phyloP scores from a whole-genome alignment of 2,888 invertebrate genomes.

The Lithophane ornitopus region DNA sequence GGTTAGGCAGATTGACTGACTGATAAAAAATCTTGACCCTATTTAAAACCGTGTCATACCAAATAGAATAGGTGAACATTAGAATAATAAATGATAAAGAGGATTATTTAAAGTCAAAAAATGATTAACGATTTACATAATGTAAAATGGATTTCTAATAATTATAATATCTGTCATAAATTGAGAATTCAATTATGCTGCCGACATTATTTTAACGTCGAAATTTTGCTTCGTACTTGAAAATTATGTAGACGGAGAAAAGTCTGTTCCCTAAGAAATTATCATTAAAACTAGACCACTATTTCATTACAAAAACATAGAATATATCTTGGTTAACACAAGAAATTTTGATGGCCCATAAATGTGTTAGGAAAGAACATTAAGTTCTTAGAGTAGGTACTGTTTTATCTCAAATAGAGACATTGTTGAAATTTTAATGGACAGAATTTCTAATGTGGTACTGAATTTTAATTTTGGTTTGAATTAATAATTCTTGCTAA shows the following conservation, averaged over 20 bases:
- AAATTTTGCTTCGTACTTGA: not conserved
- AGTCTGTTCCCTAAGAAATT: not conserved
- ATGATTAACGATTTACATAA: not conserved
- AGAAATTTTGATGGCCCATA: constrained; percentile 55
- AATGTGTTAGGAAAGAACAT: constrained; percentile 61
- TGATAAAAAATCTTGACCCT: not conserved
- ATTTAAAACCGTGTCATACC: not conserved
- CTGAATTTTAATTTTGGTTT: constrained; percentile 52
- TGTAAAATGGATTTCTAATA: not conserved
- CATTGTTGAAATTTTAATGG: constrained; percentile 56
- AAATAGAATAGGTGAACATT: not conserved
- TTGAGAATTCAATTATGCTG: not conserved
- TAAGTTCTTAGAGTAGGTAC: constrained; percentile 41
- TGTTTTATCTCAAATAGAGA: constrained; percentile 57
- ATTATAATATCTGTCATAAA: not conserved
- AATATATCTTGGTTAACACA: constrained; percentile 23
- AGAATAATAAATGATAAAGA: too few species aligned
- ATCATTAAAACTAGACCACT: constrained; percentile 1
- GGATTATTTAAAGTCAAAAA: not conserved
- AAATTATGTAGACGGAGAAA: not conserved
- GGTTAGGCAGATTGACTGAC: too few species aligned
- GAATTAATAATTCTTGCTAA: constrained; percentile 31
- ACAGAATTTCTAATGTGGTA: constrained; percentile 49
- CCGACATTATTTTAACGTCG: not conserved
- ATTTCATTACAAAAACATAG: constrained; percentile 23